A percentile compares a stretch with the other conserved stretches of the same genome.
phyloP scores from a whole-genome alignment of 2,888 invertebrate genomes.

The Agonopterix heracliana region DNA sequence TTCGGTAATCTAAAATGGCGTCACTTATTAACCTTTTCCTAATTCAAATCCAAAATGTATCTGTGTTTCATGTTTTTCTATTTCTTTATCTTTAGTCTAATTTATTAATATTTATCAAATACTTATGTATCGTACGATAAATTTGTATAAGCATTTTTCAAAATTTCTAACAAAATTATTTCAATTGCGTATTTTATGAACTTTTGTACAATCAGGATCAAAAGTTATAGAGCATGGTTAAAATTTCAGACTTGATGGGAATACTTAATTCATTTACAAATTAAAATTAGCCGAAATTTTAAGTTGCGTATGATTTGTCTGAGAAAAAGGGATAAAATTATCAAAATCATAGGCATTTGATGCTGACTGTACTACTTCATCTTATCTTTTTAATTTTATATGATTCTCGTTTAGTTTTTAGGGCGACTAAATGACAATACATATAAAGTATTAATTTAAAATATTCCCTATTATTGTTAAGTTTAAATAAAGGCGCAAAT shows the following conservation, averaged over 20 bases:
- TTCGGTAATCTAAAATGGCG: not conserved
- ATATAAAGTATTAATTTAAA: slow-evolving; percentile 61
- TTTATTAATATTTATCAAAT: slow-evolving; percentile 8
- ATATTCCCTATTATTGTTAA: slow-evolving; percentile 59
- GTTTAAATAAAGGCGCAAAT: slow-evolving; percentile 38
- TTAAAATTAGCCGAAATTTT: too few relatives aligned
- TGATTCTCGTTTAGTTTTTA: slow-evolving; percentile 72
- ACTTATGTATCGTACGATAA: slow-evolving; percentile 4
- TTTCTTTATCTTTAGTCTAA: slow-evolving; percentile 24
- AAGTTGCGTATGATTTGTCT: too few relatives aligned
- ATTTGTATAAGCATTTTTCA: slow-evolving; percentile 9
- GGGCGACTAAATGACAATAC: slow-evolving; percentile 75
- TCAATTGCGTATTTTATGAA: not conserved
- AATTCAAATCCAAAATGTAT: slow-evolving; percentile 20
- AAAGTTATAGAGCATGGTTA: too few relatives aligned
- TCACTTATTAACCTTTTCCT: slow-evolving; percentile 29
- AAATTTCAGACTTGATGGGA: too few relatives aligned
- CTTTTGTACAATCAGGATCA: too few relatives aligned
- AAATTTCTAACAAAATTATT: slow-evolving; percentile 11
- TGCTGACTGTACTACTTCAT: not conserved
- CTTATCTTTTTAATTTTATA: slow-evolving; percentile 30
- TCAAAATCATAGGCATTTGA: too few relatives aligned
- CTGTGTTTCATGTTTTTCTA: slow-evolving; percentile 32
- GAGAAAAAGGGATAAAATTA: too few relatives aligned
- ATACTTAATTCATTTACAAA: too few relatives aligned